Percentiles rank a stretch among this genome's conserved stretches.
Evolutionary conservation across 2,113 vertebrate species (phyloP).

Genomic region (Crotalus helleri): DNA sequence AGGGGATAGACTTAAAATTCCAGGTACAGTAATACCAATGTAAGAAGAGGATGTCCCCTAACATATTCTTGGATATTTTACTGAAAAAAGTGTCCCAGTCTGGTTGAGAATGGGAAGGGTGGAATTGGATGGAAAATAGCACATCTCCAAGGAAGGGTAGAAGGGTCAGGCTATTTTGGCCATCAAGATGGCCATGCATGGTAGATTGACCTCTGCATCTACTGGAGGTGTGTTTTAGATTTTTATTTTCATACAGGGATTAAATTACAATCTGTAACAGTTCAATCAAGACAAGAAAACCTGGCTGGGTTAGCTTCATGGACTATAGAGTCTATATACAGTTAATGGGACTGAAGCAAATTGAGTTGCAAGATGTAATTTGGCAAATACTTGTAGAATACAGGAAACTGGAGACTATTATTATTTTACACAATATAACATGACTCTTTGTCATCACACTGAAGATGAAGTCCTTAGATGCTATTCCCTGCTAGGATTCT

Average conservation of each 20-base stretch:
- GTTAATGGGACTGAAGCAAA: constrained; percentile 22
- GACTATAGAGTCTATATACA: constrained; percentile 52
- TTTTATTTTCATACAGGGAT: constrained; percentile 28
- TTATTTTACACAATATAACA: constrained; percentile 19
- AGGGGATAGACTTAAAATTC: constrained; percentile 20
- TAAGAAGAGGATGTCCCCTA: neutral
- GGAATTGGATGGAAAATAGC: neutral
- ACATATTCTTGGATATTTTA: neutral
- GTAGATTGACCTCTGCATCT: constrained; percentile 56
- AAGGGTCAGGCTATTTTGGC: neutral
- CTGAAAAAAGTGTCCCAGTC: constrained; percentile 6
- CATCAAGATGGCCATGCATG: neutral
- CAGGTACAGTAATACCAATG: neutral
- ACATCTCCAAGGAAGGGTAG: neutral
- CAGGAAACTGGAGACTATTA: constrained; percentile 24
- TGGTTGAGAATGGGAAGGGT: constrained; percentile 14
- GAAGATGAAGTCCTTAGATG: constrained; percentile 69
- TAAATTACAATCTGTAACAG: constrained; percentile 29
- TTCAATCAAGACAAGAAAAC: constrained; percentile 65
- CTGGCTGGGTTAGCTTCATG: constrained; percentile 63
- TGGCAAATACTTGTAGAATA: constrained; percentile 32
- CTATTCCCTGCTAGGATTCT: constrained; percentile 69
- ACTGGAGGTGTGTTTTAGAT: constrained; percentile 57
- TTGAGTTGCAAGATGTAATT: constrained; percentile 16
- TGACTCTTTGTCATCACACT: constrained; percentile 53